A percentile compares a stretch with the other conserved stretches of the same genome.
These are phyloP conservation scores for Ophion obscuratus DNA, from an alignment of 2,888 invertebrate genomes.

Conservation along the genomic window DNA sequence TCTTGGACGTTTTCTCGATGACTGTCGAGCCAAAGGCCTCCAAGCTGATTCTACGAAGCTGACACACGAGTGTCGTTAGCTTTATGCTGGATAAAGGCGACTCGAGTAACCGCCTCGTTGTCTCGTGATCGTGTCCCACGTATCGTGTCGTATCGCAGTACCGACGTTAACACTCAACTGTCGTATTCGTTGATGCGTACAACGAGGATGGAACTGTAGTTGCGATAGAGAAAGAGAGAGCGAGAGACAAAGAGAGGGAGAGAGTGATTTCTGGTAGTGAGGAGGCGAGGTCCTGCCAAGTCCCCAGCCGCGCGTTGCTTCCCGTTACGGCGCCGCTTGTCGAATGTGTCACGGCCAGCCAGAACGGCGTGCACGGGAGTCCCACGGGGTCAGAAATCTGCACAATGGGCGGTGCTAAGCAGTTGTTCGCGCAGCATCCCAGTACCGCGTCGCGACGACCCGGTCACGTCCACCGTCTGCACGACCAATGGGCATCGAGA, in stretches of 20 bases:
- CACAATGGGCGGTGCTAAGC: constrained; percentile 64
- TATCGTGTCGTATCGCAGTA: constrained; percentile 25
- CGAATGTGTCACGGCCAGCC: constrained; percentile 84
- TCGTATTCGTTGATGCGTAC: constrained; percentile 52
- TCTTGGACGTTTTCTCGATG: constrained; percentile 60
- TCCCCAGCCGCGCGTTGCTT: constrained; percentile 84
- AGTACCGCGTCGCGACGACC: constrained; percentile 64
- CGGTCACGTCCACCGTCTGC: constrained; percentile 62
- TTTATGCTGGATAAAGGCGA: constrained; percentile 49
- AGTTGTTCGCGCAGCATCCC: constrained; percentile 66
- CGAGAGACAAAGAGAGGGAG: neutral
- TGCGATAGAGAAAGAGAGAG: constrained; percentile 27
- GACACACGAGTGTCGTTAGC: constrained; percentile 74
- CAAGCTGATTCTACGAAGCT: constrained; percentile 57
- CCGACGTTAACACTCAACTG: constrained; percentile 32
- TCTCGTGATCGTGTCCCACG: constrained; percentile 28
- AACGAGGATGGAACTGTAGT: constrained; percentile 58
- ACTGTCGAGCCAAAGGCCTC: constrained; percentile 54
- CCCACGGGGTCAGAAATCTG: constrained; percentile 80
- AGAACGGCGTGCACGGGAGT: constrained; percentile 81
- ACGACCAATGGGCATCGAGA: constrained; percentile 66
- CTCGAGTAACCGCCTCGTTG: constrained; percentile 38
- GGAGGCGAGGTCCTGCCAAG: constrained; percentile 74
- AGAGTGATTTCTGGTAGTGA: constrained; percentile 64
- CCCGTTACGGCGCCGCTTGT: constrained; percentile 84